phyloP scores from a whole-genome alignment of 2,113 vertebrate species.

The Cervus canadensis region DNA sequence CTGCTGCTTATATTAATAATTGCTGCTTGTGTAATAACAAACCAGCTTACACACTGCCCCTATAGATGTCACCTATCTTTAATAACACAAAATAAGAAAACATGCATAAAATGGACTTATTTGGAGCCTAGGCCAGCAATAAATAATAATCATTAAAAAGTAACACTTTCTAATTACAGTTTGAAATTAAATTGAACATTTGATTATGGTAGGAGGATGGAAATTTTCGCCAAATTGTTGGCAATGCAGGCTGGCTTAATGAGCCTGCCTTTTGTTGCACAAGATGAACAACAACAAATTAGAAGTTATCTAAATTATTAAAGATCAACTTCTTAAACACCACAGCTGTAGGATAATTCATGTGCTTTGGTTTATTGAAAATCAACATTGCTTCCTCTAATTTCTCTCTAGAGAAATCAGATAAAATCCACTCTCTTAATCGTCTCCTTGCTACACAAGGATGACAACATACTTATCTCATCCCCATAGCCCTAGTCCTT shows the following conservation, averaged over 20 bases:
- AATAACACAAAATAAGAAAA: not conserved
- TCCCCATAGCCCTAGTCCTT: fast-evolving
- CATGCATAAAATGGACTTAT: not conserved
- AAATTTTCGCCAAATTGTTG: not conserved
- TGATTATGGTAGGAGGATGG: not conserved
- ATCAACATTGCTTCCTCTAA: not conserved
- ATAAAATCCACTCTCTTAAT: not conserved
- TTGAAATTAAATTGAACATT: not conserved
- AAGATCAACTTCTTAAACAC: not conserved
- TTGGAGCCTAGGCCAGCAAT: not conserved
- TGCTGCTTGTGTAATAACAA: not conserved
- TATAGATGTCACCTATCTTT: not conserved
- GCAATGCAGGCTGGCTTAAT: not conserved
- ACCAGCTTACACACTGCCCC: not conserved
- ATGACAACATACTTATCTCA: not conserved
- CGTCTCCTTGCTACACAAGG: not conserved
- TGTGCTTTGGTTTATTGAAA: not conserved
- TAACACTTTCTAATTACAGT: not conserved
- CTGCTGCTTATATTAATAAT: not conserved
- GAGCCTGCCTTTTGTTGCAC: not conserved
- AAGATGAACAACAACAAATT: not conserved
- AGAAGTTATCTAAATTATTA: not conserved
- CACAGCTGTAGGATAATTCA: not conserved
- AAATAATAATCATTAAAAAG: not conserved
- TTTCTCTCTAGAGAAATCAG: not conserved